Evolutionary conservation across 2,888 invertebrate species (phyloP).

Genomic region (Lochmaea crataegi): DNA sequence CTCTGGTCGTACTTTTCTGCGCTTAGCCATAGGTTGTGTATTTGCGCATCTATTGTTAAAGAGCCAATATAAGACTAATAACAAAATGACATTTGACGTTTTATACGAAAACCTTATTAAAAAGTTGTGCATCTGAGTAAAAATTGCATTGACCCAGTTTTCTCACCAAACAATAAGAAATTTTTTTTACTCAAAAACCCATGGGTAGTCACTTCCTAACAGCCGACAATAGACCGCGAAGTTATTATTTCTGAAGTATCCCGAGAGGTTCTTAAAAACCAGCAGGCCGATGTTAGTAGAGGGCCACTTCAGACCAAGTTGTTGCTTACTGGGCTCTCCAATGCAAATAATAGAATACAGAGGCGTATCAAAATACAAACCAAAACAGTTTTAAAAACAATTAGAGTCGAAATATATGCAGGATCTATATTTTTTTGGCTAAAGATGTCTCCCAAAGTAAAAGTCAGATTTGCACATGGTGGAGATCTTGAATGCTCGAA

Average conservation of each 20-base stretch:
- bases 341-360: constrained; percentile 38
- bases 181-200: neutral
- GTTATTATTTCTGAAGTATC: constrained; percentile 48
- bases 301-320: constrained; percentile 58
- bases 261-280: constrained; percentile 51
- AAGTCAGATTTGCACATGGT: too few relatives aligned
- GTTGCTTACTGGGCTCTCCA: constrained; percentile 52
- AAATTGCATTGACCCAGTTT: neutral
- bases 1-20: too few relatives aligned
- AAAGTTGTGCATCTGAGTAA: too few relatives aligned
- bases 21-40: too few relatives aligned
- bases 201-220: constrained; percentile 45
- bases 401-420: neutral
- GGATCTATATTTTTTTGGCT: neutral
- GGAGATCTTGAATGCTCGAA: too few relatives aligned
- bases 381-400: too few relatives aligned
- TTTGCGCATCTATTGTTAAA: too few relatives aligned
- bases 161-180: neutral
- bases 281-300: constrained; percentile 54
- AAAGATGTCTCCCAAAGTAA: too few relatives aligned
- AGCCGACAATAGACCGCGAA: constrained; percentile 40
- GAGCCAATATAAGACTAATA: too few relatives aligned
- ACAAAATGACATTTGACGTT: too few relatives aligned
- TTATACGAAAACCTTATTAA: too few relatives aligned
- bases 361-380: constrained; percentile 21